Evolutionary conservation across 2,113 vertebrate genomes (phyloP).

Genomic region (Puma concolor): DNA sequence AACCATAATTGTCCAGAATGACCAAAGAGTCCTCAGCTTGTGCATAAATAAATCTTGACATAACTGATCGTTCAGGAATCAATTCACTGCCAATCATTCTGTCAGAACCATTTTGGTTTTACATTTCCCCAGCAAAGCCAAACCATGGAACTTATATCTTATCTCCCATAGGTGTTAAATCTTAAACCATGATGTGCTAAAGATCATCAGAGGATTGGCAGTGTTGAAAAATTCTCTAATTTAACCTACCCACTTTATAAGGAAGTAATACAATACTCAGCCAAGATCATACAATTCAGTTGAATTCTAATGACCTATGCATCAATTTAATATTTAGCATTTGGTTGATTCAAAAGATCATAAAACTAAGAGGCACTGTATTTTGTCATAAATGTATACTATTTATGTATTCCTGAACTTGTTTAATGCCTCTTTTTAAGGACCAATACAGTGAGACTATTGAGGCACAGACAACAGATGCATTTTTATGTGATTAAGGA

Average conservation of each 20-base stretch:
- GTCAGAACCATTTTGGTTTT: background rate
- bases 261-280: background rate
- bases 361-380: background rate
- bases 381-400: background rate
- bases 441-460: background rate
- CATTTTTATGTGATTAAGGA: background rate
- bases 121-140: background rate
- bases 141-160: background rate
- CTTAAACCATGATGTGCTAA: background rate
- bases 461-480: background rate
- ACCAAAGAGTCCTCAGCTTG: background rate
- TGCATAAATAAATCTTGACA: background rate
- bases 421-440: background rate
- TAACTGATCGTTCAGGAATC: background rate
- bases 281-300: background rate
- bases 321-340: background rate
- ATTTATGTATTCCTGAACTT: background rate
- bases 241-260: background rate
- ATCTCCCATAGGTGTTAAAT: background rate
- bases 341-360: background rate
- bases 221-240: background rate
- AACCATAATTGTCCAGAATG: background rate
- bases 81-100: background rate
- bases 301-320: background rate
- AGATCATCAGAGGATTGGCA: background rate